Percentiles rank a stretch among this genome's conserved stretches.
Conservation (phyloP, 2,113 vertebrate species). For the Cyrtonyx montezumae region DNA sequence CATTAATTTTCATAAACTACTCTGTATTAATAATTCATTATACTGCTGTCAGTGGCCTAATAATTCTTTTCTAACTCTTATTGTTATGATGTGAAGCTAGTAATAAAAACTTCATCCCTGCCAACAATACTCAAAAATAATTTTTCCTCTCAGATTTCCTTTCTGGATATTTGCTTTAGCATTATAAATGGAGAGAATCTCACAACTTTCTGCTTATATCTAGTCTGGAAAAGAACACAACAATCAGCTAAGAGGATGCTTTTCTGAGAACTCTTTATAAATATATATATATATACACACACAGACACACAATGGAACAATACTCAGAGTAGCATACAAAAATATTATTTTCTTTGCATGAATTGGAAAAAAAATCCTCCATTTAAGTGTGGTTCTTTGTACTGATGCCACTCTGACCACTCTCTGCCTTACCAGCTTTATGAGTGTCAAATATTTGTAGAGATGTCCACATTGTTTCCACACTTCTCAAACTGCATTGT, state of each 20-base stretch:
- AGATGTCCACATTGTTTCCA: rapidly evolving
- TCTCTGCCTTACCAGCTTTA: no score
- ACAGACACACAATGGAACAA: background rate
- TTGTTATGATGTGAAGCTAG: background rate
- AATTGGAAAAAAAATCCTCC: background rate
- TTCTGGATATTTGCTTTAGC: background rate
- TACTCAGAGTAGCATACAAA: background rate
- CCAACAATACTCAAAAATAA: background rate
- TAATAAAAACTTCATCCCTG: background rate
- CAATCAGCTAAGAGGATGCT: background rate
- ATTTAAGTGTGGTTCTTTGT: background rate
- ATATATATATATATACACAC: background rate
- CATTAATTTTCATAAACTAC: background rate
- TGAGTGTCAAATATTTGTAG: background rate
- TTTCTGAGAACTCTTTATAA: background rate
- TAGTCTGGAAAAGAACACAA: background rate
- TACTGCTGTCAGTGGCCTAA: background rate
- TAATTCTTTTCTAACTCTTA: background rate
- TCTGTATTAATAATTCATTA: slow-evolving; percentile 9
- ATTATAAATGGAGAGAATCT: background rate
- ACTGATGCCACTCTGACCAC: background rate
- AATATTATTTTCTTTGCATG: background rate
- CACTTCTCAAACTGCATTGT: background rate
- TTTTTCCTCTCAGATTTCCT: background rate
- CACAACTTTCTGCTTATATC: background rate